A percentile compares a stretch with the other conserved stretches of the same genome.
phyloP scores from a whole-genome alignment of 2,797 vertebrate species.

The Chiloscyllium punctatum region DNA sequence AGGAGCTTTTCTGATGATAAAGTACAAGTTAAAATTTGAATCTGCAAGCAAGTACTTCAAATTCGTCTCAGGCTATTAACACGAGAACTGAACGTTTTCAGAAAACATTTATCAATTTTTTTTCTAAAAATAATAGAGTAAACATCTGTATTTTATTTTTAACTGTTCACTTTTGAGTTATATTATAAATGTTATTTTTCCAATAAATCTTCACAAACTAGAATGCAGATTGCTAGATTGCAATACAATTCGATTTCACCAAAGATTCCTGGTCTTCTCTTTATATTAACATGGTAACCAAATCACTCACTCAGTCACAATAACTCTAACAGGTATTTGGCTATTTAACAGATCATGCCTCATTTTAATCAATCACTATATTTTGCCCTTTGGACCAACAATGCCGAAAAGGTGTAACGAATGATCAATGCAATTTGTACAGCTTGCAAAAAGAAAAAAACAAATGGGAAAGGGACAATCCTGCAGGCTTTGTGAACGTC shows the following conservation, averaged over 20 bases:
- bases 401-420: too few species aligned
- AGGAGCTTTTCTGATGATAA: neutral
- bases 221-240: neutral
- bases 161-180: neutral
- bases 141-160: neutral
- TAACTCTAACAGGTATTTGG: neutral
- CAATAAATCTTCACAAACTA: neutral
- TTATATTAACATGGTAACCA: neutral
- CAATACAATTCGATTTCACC: neutral
- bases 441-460: neutral
- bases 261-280: neutral
- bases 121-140: neutral
- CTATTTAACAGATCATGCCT: neutral
- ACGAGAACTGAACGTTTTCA: neutral
- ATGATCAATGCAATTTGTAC: neutral
- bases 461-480: neutral
- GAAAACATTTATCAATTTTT: neutral
- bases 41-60: neutral
- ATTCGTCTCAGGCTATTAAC: neutral
- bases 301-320: neutral
- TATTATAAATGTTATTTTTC: neutral
- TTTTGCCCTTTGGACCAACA: neutral
- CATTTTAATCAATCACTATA: neutral
- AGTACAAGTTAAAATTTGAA: neutral
- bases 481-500: neutral